These are phyloP conservation scores for Anas acuta DNA, from an alignment of 2,797 vertebrate genomes.

Conservation along the genomic window DNA sequence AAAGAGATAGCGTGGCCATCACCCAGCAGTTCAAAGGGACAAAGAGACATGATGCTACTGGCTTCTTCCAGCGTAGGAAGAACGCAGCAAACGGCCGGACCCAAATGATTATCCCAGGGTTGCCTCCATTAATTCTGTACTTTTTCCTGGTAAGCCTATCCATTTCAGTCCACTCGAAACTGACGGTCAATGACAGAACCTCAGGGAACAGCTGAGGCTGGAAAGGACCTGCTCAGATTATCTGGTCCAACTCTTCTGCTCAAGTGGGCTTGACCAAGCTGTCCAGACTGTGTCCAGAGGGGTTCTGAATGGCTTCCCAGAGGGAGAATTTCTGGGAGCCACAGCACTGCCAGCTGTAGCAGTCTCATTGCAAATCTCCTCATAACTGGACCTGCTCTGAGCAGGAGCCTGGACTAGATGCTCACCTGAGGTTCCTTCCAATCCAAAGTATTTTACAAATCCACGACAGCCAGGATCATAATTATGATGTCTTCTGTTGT, in stretches of 20 bases:
- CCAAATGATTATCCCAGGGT: not conserved
- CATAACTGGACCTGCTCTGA: not conserved
- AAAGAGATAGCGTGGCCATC: not conserved
- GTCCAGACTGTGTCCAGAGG: not conserved
- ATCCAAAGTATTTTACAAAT: not conserved
- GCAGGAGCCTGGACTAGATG: not conserved
- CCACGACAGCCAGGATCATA: not conserved
- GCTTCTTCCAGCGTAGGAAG: not conserved
- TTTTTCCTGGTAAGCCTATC: not conserved
- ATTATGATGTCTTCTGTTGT: not conserved
- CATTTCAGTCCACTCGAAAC: not conserved
- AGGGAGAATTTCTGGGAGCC: not conserved
- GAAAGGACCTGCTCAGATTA: not conserved
- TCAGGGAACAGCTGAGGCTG: not conserved
- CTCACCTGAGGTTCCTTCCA: not conserved
- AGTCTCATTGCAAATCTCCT: not conserved
- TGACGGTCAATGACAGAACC: not conserved
- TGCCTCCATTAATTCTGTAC: not conserved
- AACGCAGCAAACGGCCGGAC: not conserved
- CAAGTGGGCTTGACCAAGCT: not conserved
- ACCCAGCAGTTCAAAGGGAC: not conserved
- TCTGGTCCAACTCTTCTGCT: accelerated
- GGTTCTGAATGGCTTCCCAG: not conserved
- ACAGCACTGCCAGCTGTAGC: not conserved
- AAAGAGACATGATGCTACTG: not conserved